Evolutionary conservation across 2,113 vertebrate species (phyloP), one percentile per base, ranked within the genome.

Genomic region (Halcyon senegalensis): DNA sequence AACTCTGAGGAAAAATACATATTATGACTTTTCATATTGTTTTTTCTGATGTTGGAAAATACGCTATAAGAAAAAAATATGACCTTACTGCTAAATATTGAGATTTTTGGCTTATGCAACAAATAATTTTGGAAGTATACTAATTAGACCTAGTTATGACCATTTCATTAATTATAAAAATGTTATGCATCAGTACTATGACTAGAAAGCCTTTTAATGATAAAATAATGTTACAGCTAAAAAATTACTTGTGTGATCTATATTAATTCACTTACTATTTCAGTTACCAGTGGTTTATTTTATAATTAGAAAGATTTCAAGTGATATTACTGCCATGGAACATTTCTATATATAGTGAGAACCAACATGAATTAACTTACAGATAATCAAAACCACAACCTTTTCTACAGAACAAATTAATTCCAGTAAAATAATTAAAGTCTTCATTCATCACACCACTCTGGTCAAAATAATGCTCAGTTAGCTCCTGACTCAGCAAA

Each of bases 81-180:
- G 63, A 74, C 8, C 46, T 82, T 78, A 19, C 10, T 51, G 37
- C 4, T 82, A 80, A 83, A 67, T 66, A n/a, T 7, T 55, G 31
- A 73, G 27, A 39, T 24, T 72, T 92, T 64, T 90, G 27, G 23
- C 43, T 93, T 84, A 56, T 75, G 44, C 7, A 55, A 86, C 37
- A 68, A 91, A 89, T 87, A 85, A 62, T 67, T 75, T 87, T 91
- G 27, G 39, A 85, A 90, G 11, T 30, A n/a, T 25, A 68, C 11
- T 88, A 85, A 84, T 88, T 93, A 81, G 55, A 87, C 8, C 4
- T 72, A 80, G 21, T 77, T 90, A 80, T 68, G 43, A 72, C 18
- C 30, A 70, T 83, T 94, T 46, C 50, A 88, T 95, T 91, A 88
- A 92, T 94, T 90, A 51, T 55, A 86, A 59, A 55, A 70, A 84